Conservation (phyloP, 2,888 invertebrate genomes). For the Dinocampus coccinellae region DNA sequence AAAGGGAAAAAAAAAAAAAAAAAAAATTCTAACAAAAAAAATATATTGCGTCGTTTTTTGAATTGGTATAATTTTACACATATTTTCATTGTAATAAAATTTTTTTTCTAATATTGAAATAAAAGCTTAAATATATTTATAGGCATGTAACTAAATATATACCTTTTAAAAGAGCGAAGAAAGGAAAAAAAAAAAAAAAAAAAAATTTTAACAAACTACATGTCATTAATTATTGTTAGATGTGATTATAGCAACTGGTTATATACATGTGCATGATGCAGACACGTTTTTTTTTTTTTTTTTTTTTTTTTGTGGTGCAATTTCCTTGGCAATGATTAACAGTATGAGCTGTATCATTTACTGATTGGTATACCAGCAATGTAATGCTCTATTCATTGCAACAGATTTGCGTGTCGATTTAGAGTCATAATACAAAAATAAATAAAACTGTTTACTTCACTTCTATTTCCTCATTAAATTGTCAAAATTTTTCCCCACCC, state of each 20-base stretch:
- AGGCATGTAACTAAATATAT: no score
- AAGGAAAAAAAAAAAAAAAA: no score
- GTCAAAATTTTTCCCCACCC: no score
- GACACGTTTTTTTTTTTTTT: no score
- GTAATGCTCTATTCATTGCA: constrained; percentile 33
- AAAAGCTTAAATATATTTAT: background rate
- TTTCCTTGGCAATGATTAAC: constrained; percentile 30
- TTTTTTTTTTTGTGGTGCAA: no score
- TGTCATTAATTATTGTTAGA: background rate
- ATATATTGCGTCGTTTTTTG: background rate
- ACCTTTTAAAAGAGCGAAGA: no score
- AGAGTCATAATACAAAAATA: constrained; percentile 36
- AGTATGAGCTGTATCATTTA: background rate
- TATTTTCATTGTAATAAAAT: background rate
- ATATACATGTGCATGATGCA: background rate
- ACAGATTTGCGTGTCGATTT: constrained; percentile 35
- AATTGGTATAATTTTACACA: background rate
- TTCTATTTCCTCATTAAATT: no score
- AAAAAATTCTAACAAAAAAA: background rate
- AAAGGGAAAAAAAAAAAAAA: background rate
- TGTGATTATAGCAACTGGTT: background rate
- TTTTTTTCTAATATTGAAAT: background rate
- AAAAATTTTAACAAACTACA: no score
- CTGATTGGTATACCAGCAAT: constrained; percentile 15
- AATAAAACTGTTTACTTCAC: constrained; percentile 6